Percentiles rank a stretch among this genome's conserved stretches.
phyloP scores from a whole-genome alignment of 1,140 invertebrate genomes.

The Meloidogyne hapla region DNA sequence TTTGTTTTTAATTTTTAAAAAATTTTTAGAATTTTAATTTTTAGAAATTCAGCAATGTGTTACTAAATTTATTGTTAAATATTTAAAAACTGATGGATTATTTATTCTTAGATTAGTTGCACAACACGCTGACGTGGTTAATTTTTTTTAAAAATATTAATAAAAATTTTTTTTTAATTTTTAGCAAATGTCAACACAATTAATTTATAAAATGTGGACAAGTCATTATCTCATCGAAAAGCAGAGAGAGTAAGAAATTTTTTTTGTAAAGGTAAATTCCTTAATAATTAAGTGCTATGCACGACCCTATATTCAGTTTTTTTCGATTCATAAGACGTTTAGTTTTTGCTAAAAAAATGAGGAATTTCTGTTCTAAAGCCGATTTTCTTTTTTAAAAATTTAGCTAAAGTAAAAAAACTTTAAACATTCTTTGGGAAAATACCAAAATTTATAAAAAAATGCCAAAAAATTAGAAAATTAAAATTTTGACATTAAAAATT shows the following conservation, averaged over 20 bases:
- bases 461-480: too few relatives aligned
- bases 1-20: neutral
- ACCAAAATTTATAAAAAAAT: too few relatives aligned
- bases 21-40: conserved; percentile 21
- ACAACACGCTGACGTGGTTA: conserved; percentile 63
- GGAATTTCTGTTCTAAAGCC: too few relatives aligned
- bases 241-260: conserved; percentile 41
- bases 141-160: neutral
- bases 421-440: too few relatives aligned
- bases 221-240: conserved; percentile 53
- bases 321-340: too few relatives aligned
- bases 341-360: too few relatives aligned
- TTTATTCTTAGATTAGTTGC: conserved; percentile 57
- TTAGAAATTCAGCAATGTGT: conserved; percentile 50
- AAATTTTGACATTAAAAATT: too few relatives aligned
- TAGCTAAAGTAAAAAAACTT: too few relatives aligned
- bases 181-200: conserved; percentile 52
- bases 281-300: too few relatives aligned
- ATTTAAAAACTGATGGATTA: conserved; percentile 53
- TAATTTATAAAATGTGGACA: conserved; percentile 52
- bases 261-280: too few relatives aligned
- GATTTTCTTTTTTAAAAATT: too few relatives aligned
- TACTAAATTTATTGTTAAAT: conserved; percentile 46
- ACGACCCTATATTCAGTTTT: too few relatives aligned
- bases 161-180: neutral